Conservation (phyloP, 2,888 invertebrate genomes). For the Hybos culiciformis region DNA sequence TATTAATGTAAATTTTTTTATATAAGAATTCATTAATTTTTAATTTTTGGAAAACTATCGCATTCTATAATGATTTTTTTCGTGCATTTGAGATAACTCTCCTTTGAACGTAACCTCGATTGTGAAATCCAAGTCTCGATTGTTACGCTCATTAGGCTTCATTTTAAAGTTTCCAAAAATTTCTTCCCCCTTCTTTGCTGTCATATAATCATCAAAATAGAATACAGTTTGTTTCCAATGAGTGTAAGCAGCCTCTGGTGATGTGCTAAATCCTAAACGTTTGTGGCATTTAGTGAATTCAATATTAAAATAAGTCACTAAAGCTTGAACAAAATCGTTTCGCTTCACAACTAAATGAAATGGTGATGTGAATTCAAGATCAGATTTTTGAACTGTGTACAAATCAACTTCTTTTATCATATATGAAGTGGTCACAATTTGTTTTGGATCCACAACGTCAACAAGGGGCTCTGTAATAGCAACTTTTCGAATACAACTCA, state of each 20-base stretch:
- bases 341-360: slow-evolving; percentile 70
- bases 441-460: slow-evolving; percentile 96
- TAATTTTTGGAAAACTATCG: too few species aligned
- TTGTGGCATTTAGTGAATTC: slow-evolving; percentile 99
- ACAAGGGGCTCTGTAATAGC: slow-evolving; percentile 97
- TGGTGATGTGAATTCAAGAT: slow-evolving; percentile 81
- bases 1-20: too few species aligned
- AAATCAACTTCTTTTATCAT: slow-evolving; percentile 95
- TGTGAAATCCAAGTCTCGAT: slow-evolving; percentile 92
- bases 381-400: slow-evolving; percentile 91
- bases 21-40: too few species aligned
- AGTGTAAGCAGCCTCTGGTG: slow-evolving; percentile 94
- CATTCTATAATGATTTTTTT: slow-evolving; percentile 81
- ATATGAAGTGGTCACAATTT: slow-evolving; percentile 92
- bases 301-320: slow-evolving; percentile 98
- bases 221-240: slow-evolving; percentile 98
- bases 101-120: slow-evolving; percentile 88
- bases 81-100: slow-evolving; percentile 69
- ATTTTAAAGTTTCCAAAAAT: slow-evolving; percentile 83
- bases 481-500: slow-evolving; percentile 95
- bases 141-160: slow-evolving; percentile 92
- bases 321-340: slow-evolving; percentile 93
- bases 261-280: slow-evolving; percentile 94
- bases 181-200: slow-evolving; percentile 89
- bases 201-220: slow-evolving; percentile 94